phyloP scores from a whole-genome alignment of 2,797 vertebrate genomes.

The Hydrophis major region DNA sequence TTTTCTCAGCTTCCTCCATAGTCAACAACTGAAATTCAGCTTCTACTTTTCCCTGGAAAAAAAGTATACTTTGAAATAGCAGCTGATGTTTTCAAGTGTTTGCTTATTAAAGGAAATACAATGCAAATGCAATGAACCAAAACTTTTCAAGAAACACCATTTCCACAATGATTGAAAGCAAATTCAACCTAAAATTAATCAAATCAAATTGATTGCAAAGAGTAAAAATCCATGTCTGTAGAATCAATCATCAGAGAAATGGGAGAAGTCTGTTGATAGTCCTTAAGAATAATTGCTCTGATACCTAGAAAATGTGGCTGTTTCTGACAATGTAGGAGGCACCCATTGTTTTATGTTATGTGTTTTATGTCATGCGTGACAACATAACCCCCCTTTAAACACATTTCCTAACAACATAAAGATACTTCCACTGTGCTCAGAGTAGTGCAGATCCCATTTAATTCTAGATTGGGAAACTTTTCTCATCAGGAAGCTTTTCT shows the following conservation, averaged over 20 bases:
- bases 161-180: not conserved
- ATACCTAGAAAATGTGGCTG: not conserved
- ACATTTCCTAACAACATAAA: not conserved
- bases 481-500: not conserved
- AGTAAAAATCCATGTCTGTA: not conserved
- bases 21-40: slow-evolving; percentile 88
- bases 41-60: slow-evolving; percentile 90
- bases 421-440: not conserved
- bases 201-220: not conserved
- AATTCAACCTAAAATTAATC: not conserved
- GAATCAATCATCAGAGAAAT: not conserved
- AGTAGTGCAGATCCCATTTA: not conserved
- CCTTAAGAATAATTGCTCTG: not conserved
- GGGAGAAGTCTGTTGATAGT: not conserved
- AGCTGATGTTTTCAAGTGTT: not conserved
- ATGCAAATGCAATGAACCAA: not conserved
- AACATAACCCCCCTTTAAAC: not conserved
- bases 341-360: not conserved
- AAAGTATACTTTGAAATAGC: not conserved
- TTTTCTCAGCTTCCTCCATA: slow-evolving; percentile 84
- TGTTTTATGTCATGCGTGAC: not conserved
- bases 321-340: not conserved
- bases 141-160: not conserved
- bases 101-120: not conserved
- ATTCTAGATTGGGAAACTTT: not conserved